Conservation (phyloP, 2,888 invertebrate genomes). For the Stenodera caucasica region DNA sequence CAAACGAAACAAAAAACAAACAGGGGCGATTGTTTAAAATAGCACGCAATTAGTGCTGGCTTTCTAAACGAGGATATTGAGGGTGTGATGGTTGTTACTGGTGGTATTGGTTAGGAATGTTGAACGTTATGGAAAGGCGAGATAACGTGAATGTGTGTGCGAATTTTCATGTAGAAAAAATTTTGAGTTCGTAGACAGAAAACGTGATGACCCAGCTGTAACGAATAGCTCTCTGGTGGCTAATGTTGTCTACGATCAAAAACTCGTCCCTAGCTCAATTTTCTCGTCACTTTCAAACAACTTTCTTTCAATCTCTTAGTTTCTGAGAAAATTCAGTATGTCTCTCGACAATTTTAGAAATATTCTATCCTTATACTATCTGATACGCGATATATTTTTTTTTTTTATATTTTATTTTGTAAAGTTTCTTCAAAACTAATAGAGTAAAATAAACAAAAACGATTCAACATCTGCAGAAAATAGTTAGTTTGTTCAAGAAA, state of each 20-base stretch:
- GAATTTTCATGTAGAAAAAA: constrained; percentile 23
- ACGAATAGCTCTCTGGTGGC: constrained; percentile 48
- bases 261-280: constrained; percentile 48
- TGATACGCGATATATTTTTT: background rate
- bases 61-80: background rate
- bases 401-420: background rate
- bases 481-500: background rate
- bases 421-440: background rate
- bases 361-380: background rate
- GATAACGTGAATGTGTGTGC: constrained; percentile 18
- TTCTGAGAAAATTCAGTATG: constrained; percentile 39
- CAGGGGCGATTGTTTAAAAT: background rate
- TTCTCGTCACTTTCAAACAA: constrained; percentile 48
- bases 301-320: constrained; percentile 49
- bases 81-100: background rate
- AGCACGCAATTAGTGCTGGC: constrained; percentile 2
- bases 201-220: constrained; percentile 38
- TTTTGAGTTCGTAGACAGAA: constrained; percentile 30
- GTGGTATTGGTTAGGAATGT: constrained; percentile 4
- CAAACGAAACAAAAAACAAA: background rate
- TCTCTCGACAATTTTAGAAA: constrained; percentile 39
- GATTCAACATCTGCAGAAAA: background rate
- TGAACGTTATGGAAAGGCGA: constrained; percentile 9
- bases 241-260: constrained; percentile 48
- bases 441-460: background rate